Percentiles rank a stretch among this genome's conserved stretches.
Conservation (phyloP, 2,888 invertebrate species). For the Temnothorax ravouxi region DNA sequence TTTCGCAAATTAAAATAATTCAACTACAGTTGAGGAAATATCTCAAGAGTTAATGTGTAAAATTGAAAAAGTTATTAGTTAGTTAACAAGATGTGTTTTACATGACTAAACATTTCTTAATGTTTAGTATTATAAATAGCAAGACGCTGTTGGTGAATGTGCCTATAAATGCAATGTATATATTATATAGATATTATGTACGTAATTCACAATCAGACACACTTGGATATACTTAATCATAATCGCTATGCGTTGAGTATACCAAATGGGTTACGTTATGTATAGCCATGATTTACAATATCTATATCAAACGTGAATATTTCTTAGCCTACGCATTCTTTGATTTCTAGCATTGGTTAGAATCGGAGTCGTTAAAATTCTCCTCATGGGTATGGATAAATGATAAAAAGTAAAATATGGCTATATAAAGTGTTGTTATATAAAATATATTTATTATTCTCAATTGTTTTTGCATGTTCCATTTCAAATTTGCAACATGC, state of each 20-base stretch:
- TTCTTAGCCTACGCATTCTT: neutral
- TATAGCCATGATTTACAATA: neutral
- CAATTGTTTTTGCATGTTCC: neutral
- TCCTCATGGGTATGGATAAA: neutral
- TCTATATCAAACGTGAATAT: neutral
- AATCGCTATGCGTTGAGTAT: neutral
- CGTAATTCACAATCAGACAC: neutral
- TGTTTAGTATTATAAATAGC: neutral
- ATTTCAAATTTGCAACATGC: neutral
- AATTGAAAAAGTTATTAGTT: neutral
- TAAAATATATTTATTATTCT: constrained; percentile 14
- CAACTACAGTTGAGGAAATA: neutral
- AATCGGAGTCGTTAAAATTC: too few species aligned
- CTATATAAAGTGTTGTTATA: neutral
- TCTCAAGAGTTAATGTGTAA: neutral
- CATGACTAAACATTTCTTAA: neutral
- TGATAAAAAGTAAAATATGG: neutral
- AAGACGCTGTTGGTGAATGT: neutral
- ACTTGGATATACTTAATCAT: neutral
- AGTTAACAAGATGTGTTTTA: neutral
- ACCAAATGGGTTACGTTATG: neutral
- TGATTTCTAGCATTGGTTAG: too few species aligned
- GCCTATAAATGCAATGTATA: neutral
- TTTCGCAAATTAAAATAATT: neutral
- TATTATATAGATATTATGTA: neutral